phyloP scores from a whole-genome alignment of 2,113 vertebrate genomes.

The Mystacornis crossleyi region DNA sequence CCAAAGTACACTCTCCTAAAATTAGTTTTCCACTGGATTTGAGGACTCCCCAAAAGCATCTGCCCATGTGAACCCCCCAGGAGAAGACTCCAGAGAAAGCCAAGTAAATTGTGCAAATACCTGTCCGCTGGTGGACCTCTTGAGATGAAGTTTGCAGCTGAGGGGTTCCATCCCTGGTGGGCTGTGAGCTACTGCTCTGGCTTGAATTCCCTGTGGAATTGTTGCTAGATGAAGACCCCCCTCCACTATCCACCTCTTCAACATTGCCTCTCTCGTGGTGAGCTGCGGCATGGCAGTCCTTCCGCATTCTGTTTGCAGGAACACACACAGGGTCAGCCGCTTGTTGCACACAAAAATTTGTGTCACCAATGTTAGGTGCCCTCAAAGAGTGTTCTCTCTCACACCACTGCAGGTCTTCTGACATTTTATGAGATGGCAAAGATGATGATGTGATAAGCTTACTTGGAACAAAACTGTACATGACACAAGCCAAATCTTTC shows the following conservation, averaged over 20 bases:
- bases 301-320: slow-evolving; percentile 83
- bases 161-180: slow-evolving; percentile 77
- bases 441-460: neutral
- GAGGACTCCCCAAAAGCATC: neutral
- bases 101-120: slow-evolving; percentile 32
- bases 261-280: slow-evolving; percentile 82
- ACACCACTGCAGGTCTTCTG: neutral
- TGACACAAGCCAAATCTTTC: neutral
- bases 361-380: neutral
- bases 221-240: slow-evolving; percentile 69
- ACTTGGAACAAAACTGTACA: neutral
- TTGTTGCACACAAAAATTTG: neutral
- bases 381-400: neutral
- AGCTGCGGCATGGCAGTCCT: slow-evolving; percentile 88
- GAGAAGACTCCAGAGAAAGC: neutral
- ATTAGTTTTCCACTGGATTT: neutral
- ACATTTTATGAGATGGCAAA: neutral
- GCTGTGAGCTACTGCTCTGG: slow-evolving; percentile 83
- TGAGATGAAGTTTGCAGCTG: slow-evolving; percentile 65
- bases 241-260: slow-evolving; percentile 84
- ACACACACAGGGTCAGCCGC: neutral
- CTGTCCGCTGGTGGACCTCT: slow-evolving; percentile 75
- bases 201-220: slow-evolving; percentile 80
- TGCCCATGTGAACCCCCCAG: neutral
- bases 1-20: neutral